Evolutionary conservation across 1,140 invertebrate genomes (phyloP), one percentile per base, ranked within the genome.

Genomic region (Nasonia giraulti): DNA sequence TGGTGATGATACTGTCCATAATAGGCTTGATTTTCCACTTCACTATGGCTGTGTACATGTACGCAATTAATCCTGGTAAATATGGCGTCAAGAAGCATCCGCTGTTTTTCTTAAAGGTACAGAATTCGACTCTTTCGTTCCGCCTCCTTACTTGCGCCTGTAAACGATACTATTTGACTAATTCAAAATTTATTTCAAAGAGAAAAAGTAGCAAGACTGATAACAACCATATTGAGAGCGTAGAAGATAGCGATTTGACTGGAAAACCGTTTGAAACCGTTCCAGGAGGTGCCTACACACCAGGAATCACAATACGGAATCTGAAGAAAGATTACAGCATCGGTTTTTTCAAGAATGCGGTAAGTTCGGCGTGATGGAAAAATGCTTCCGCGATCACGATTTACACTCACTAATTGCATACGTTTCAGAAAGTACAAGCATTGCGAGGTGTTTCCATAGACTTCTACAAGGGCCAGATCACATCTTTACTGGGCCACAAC

Each of bases 401-500:
- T 31, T 3, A 71, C 23, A 12, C 33, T 37, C 10, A 27, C 8
- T 31, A 71, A 1, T 12, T 31, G 5, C 33, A 37, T 37, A 37
- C 5, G 6, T 71, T 71, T 74, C 20, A 91, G 88, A 80, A 78
- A 80, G 87, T 91, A 7, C 79, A 92, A 20, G 91, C 90, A 8
- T 71, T 92, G 11, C 86, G 74, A 80, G 93, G 94, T 40, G 87
- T 94, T 88, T 94, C 90, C 88, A 85, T 96, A 20, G 94, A 96
- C 86, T 94, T 96, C 86, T 95, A 95, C 86, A 92, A 93, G 86
- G 94, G 93, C n/a, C 94, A 95, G 89, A 95, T 96, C 81, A 95
- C 95, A 4, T 94, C 95, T 14, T 91, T 98, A 14, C 92, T 98
- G 11, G 97, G 97, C 2, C 96, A 96, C 71, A 97, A 97, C 89